phyloP scores from a whole-genome alignment of 92 coral and sea anemone species.

The Parazoanthus atlanticus region DNA sequence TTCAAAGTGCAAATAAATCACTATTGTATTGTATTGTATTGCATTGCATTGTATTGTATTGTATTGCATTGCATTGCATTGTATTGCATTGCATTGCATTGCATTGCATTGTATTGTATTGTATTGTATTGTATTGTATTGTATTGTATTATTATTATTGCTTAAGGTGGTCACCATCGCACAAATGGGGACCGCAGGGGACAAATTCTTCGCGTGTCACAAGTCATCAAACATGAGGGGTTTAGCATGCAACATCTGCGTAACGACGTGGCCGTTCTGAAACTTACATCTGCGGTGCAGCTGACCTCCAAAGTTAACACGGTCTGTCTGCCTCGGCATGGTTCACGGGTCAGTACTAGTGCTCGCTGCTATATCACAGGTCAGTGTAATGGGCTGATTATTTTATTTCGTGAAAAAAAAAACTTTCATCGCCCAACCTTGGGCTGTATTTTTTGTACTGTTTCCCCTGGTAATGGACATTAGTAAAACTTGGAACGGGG shows the following conservation, averaged over 20 bases:
- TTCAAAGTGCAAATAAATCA: no score
- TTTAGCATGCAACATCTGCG: slow-evolving; percentile 15
- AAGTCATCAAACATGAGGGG: slow-evolving; percentile 19
- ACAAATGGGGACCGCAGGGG: slow-evolving; percentile 21
- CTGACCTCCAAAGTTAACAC: slow-evolving; percentile 21
- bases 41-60: no score
- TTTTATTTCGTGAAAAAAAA: no score
- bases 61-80: no score
- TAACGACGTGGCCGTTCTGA: slow-evolving; percentile 8
- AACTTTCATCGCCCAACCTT: no score
- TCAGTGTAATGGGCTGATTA: background rate
- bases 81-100: no score
- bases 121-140: no score
- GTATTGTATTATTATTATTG: background rate
- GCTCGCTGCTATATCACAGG: slow-evolving; percentile 16
- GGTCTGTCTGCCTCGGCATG: slow-evolving; percentile 17
- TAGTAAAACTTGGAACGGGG: no score
- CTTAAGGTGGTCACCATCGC: slow-evolving; percentile 1
- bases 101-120: no score
- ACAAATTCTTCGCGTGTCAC: slow-evolving; percentile 14
- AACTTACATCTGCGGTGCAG: background rate
- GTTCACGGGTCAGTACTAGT: slow-evolving; percentile 5
- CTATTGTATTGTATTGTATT: no score
- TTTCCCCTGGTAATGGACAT: no score
- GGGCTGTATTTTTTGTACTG: no score